These are phyloP conservation scores for Zygogramma bicolorata DNA, from an alignment of 2,888 invertebrate species.

Conservation along the genomic window DNA sequence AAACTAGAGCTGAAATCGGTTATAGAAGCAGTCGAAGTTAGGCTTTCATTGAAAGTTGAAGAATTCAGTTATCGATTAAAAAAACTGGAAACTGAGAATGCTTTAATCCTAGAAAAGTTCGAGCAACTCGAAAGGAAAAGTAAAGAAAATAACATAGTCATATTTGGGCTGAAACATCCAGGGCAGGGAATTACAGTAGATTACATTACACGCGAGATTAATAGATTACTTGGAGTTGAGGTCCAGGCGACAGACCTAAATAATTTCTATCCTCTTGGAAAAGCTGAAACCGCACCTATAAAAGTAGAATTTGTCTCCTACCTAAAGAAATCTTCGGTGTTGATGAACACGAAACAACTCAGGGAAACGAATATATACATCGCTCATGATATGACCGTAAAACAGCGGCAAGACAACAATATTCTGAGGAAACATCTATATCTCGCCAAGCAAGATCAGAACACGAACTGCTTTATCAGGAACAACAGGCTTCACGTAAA, in stretches of 20 bases:
- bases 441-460: background rate
- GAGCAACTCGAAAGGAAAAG: background rate
- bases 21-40: background rate
- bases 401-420: background rate
- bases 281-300: background rate
- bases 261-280: background rate
- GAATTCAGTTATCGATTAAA: background rate
- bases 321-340: background rate
- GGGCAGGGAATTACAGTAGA: background rate
- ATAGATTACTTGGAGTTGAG: background rate
- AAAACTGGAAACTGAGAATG: background rate
- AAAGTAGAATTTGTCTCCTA: background rate
- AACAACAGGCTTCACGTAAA: too few species aligned
- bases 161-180: constrained; percentile 4
- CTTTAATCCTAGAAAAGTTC: background rate
- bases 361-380: background rate
- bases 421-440: background rate
- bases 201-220: background rate
- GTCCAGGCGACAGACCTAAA: background rate
- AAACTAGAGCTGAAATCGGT: background rate
- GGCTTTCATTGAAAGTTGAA: background rate
- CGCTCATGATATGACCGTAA: background rate
- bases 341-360: background rate
- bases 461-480: background rate
- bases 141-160: background rate